Evolutionary conservation across 2,797 vertebrate genomes (phyloP).

Genomic region (Lophius americanus): DNA sequence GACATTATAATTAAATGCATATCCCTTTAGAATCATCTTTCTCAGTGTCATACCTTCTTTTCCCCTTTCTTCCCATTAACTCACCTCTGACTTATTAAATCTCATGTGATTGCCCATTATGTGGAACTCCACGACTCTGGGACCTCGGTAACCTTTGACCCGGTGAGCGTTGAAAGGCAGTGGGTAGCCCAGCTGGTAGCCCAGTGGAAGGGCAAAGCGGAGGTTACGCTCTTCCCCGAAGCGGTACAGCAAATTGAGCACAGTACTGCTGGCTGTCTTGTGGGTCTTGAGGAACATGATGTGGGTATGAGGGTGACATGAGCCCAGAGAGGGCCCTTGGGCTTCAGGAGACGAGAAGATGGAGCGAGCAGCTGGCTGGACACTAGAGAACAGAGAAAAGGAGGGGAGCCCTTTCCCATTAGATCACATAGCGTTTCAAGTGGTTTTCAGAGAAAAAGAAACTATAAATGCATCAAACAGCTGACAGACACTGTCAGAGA

Average conservation of each 20-base stretch:
- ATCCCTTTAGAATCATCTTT: too few species aligned
- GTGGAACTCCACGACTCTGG: slow-evolving; percentile 78
- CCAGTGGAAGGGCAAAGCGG: slow-evolving; percentile 87
- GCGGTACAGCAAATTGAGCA: slow-evolving; percentile 92
- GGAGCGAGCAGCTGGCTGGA: slow-evolving; percentile 71
- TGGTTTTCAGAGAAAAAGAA: too few species aligned
- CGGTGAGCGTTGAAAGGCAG: slow-evolving; percentile 85
- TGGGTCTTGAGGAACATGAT: slow-evolving; percentile 95
- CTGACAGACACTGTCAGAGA: background rate
- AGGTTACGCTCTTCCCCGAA: slow-evolving; percentile 86
- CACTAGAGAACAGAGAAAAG: slow-evolving; percentile 32
- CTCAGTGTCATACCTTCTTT: background rate
- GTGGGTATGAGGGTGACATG: slow-evolving; percentile 83
- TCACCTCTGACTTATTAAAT: slow-evolving; percentile 89
- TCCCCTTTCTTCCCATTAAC: background rate
- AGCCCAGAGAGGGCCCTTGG: slow-evolving; percentile 74
- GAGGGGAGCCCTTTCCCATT: background rate
- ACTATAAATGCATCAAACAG: background rate
- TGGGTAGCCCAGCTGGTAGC: slow-evolving; percentile 93
- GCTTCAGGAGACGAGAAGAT: slow-evolving; percentile 74
- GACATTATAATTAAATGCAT: too few species aligned
- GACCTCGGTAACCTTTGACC: slow-evolving; percentile 87
- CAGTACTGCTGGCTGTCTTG: slow-evolving; percentile 93
- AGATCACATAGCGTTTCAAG: too few species aligned
- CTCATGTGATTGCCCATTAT: slow-evolving; percentile 95